Evolutionary conservation across 2,888 invertebrate species (phyloP).

Genomic region (Diachrysia chrysitis): DNA sequence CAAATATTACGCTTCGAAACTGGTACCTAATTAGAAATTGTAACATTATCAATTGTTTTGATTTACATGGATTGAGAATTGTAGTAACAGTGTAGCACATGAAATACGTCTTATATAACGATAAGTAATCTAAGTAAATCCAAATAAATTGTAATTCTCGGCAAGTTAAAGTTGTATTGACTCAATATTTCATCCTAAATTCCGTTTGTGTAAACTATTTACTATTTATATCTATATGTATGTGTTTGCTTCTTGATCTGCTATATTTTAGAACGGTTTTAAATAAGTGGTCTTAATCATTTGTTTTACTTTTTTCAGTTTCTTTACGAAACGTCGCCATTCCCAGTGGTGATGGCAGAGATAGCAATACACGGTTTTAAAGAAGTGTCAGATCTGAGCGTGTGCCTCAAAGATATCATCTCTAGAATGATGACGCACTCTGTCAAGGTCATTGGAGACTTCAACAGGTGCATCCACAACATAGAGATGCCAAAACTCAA

Average conservation of each 20-base stretch:
- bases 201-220: neutral
- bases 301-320: slow-evolving; percentile 75
- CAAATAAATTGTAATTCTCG: neutral
- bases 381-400: slow-evolving; percentile 85
- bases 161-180: neutral
- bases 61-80: neutral
- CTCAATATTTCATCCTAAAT: neutral
- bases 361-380: slow-evolving; percentile 86
- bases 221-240: no score
- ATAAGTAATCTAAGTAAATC: neutral
- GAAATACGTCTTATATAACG: neutral
- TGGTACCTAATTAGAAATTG: neutral
- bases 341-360: slow-evolving; percentile 86
- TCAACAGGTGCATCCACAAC: slow-evolving; percentile 86
- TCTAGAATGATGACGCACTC: slow-evolving; percentile 87
- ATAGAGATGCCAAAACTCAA: slow-evolving; percentile 87
- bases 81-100: neutral
- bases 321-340: slow-evolving; percentile 85
- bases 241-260: no score
- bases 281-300: neutral
- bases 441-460: slow-evolving; percentile 86
- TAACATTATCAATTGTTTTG: neutral
- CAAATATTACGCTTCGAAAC: neutral
- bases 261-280: no score
- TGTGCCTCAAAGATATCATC: slow-evolving; percentile 85